Conservation (phyloP, 2,113 vertebrate species). For the Hippolais icterina region DNA sequence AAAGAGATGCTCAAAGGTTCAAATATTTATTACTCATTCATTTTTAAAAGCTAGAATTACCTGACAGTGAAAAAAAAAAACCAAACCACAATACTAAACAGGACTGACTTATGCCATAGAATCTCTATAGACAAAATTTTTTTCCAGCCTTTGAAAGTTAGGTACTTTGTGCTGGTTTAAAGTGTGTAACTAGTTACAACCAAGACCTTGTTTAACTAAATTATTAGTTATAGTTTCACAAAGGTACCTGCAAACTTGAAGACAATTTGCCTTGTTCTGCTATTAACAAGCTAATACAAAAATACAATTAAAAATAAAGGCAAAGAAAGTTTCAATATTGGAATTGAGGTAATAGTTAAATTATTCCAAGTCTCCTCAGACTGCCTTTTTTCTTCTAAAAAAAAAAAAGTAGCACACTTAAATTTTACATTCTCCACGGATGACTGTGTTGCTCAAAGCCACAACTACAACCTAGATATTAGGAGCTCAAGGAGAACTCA, state of each 20-base stretch:
- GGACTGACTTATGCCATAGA: not conserved
- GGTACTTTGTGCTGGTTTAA: not conserved
- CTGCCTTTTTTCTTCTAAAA: not conserved
- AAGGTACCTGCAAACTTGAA: not conserved
- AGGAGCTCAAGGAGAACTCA: not conserved
- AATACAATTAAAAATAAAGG: not conserved
- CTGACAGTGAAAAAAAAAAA: not conserved
- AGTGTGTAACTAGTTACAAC: not conserved
- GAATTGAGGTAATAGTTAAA: not conserved
- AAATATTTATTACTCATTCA: not conserved
- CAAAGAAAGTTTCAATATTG: not conserved
- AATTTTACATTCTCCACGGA: not conserved
- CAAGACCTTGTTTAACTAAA: not conserved
- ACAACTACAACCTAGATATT: not conserved
- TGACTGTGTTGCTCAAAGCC: not conserved
- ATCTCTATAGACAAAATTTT: not conserved
- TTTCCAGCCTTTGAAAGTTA: not conserved
- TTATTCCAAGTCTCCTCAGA: not conserved
- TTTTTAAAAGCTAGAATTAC: not conserved
- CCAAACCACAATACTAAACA: not conserved
- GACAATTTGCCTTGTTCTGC: not conserved
- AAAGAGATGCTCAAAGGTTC: not conserved
- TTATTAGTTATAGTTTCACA: not conserved
- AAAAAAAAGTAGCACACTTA: not conserved
- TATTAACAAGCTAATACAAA: not conserved